Conservation (phyloP, 1,140 invertebrate genomes). For the Aleiodes sp. region DNA sequence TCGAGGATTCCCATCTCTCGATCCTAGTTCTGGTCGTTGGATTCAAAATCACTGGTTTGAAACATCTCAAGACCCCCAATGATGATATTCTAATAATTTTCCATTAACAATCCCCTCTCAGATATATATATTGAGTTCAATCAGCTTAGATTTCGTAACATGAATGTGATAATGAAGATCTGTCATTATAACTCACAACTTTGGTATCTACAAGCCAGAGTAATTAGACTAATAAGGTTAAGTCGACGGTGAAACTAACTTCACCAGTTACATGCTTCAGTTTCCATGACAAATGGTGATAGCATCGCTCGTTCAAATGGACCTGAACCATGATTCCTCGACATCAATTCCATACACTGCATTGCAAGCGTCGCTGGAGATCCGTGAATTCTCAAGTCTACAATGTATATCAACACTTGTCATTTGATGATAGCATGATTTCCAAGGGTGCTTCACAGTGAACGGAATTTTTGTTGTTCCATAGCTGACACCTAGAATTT, state of each 20-base stretch:
- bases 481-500: too few species aligned
- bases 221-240: neutral
- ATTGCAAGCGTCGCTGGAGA: neutral
- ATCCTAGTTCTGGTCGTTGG: too few species aligned
- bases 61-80: too few species aligned
- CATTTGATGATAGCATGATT: too few species aligned
- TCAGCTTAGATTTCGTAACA: too few species aligned
- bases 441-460: too few species aligned
- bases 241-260: constrained; percentile 9
- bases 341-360: constrained; percentile 6
- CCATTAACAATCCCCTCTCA: too few species aligned
- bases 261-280: neutral
- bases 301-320: neutral
- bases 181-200: neutral
- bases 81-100: too few species aligned
- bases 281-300: constrained; percentile 19
- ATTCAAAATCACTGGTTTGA: too few species aligned
- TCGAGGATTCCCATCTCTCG: too few species aligned
- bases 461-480: too few species aligned
- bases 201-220: neutral
- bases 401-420: neutral
- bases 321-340: neutral
- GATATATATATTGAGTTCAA: too few species aligned
- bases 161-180: neutral
- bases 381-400: neutral